A percentile compares a stretch with the other conserved stretches of the same genome.
Evolutionary conservation across 2,797 vertebrate species (phyloP).

Genomic region (Adrianichthys oophorus): DNA sequence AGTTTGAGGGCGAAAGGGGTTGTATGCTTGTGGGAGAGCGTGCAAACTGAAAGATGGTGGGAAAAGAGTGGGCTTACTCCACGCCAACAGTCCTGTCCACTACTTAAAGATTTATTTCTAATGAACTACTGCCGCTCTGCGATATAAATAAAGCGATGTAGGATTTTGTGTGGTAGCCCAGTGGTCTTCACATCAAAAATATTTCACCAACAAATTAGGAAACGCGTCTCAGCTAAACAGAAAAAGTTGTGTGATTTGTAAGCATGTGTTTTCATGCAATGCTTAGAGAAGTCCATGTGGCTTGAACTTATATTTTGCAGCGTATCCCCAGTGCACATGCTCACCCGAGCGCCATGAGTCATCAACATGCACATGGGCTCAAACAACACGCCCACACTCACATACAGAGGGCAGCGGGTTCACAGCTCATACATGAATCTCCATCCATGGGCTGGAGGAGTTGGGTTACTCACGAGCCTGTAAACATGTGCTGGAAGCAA

Average conservation of each 20-base stretch:
- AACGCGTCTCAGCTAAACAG: too few relatives aligned
- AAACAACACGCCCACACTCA: constrained; percentile 35
- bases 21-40: too few relatives aligned
- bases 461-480: constrained; percentile 71
- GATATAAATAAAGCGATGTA: too few relatives aligned
- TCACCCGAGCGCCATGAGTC: constrained; percentile 52
- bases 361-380: constrained; percentile 43
- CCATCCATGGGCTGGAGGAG: constrained; percentile 60
- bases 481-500: constrained; percentile 70
- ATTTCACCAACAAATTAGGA: too few relatives aligned
- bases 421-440: constrained; percentile 67
- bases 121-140: too few relatives aligned
- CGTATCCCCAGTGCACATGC: constrained; percentile 38
- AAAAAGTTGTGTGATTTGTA: background rate
- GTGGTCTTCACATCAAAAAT: too few relatives aligned
- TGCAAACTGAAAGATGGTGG: too few relatives aligned
- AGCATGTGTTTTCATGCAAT: constrained; percentile 5
- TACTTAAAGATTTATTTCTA: too few relatives aligned
- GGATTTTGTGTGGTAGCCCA: too few relatives aligned
- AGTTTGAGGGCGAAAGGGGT: too few relatives aligned
- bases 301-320: constrained; percentile 19
- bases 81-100: too few relatives aligned
- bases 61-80: too few relatives aligned
- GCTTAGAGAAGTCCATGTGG: constrained; percentile 18
- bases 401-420: constrained; percentile 58